These are phyloP conservation scores for Fulica atra DNA, from an alignment of 2,113 vertebrate genomes.

Conservation along the genomic window DNA sequence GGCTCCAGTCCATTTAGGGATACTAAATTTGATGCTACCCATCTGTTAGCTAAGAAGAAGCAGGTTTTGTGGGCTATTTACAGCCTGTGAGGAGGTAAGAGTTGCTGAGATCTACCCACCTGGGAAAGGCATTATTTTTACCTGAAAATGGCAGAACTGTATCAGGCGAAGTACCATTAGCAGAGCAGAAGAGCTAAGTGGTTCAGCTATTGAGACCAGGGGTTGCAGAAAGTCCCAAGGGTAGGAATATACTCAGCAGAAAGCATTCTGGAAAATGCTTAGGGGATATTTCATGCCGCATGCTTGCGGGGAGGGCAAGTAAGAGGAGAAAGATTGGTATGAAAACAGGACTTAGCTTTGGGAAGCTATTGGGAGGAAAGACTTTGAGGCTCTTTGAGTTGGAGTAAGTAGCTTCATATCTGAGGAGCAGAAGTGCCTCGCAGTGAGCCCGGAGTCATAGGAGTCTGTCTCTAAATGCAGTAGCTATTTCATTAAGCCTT, in stretches of 20 bases:
- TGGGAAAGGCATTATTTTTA: neutral
- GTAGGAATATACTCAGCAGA: neutral
- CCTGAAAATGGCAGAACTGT: neutral
- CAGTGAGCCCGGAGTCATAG: neutral
- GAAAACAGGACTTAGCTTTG: neutral
- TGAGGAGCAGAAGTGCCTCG: neutral
- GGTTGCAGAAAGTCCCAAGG: neutral
- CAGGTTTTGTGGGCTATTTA: constrained; percentile 24
- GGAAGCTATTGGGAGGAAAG: neutral
- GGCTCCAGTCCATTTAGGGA: neutral
- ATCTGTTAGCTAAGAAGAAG: constrained; percentile 3
- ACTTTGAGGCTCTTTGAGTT: neutral
- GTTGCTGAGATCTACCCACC: neutral
- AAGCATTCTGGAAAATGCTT: neutral
- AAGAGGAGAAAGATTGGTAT: neutral
- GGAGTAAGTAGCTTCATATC: neutral
- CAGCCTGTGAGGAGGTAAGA: neutral
- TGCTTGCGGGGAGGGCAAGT: neutral
- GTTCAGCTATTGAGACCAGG: neutral
- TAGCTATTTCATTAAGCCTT: neutral
- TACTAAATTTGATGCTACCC: constrained; percentile 1
- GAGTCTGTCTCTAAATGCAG: neutral
- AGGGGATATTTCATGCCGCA: neutral
- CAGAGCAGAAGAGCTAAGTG: neutral
- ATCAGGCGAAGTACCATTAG: neutral